phyloP scores from a whole-genome alignment of 1,140 invertebrate species.

The Popillia japonica region DNA sequence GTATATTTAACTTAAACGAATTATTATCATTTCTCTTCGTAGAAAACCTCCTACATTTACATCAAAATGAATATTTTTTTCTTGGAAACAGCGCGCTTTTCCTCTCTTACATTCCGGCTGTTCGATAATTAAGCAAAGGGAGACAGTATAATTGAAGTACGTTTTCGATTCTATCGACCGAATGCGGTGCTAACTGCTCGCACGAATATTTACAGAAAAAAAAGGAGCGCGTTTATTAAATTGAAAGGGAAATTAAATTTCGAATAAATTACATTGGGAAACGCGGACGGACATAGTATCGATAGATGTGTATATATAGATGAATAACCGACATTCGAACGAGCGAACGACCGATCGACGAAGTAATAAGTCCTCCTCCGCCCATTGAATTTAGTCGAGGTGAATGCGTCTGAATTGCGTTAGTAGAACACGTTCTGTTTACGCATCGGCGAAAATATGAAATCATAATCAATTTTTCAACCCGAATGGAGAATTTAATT shows the following conservation, averaged over 20 bases:
- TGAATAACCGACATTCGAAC: background rate
- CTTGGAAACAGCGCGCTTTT: too few relatives aligned
- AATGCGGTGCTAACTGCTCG: background rate
- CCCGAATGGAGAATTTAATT: background rate
- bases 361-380: background rate
- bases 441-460: slow-evolving; percentile 9
- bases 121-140: slow-evolving; percentile 1
- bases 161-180: background rate
- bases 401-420: background rate
- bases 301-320: background rate
- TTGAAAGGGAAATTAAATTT: background rate
- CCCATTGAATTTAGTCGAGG: background rate
- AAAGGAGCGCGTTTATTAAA: background rate
- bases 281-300: background rate
- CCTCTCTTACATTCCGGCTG: too few relatives aligned
- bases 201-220: background rate
- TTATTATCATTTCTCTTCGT: too few relatives aligned
- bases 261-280: background rate
- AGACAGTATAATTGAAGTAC: background rate
- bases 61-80: too few relatives aligned
- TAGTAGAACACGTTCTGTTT: background rate
- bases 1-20: too few relatives aligned
- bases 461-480: background rate
- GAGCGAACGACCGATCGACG: background rate
- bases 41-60: too few relatives aligned